Evolutionary conservation across 2,113 vertebrate species (phyloP).

Genomic region (Pollimyrus isidori): DNA sequence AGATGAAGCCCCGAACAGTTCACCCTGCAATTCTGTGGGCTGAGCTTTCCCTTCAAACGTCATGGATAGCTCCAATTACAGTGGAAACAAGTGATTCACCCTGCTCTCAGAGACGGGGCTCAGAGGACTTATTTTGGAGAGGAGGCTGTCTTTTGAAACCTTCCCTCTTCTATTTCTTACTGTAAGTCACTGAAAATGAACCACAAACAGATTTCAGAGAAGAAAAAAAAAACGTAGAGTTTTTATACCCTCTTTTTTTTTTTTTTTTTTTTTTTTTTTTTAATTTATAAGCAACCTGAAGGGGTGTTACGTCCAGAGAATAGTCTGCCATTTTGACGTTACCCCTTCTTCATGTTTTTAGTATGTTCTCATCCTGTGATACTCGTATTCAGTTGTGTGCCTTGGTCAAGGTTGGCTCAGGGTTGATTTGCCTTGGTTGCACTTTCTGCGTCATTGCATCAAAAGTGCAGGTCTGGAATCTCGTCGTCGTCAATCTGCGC

Average conservation of each 20-base stretch:
- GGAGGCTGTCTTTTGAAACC: neutral
- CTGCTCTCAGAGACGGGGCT: neutral
- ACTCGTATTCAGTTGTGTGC: neutral
- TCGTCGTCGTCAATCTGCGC: neutral
- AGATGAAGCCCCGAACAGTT: constrained; percentile 23
- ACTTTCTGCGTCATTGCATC: neutral
- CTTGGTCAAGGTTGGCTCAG: neutral
- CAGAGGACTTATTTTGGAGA: neutral
- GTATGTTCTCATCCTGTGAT: neutral
- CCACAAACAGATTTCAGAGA: neutral
- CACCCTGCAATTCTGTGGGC: constrained; percentile 40
- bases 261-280: neutral
- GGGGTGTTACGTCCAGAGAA: neutral
- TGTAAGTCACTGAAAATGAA: neutral
- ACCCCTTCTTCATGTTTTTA: neutral
- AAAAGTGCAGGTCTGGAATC: neutral
- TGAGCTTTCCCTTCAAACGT: constrained; percentile 24
- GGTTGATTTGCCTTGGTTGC: neutral
- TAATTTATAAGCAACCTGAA: neutral
- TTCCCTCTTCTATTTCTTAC: neutral
- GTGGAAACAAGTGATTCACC: neutral
- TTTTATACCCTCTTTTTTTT: neutral
- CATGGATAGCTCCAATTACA: neutral
- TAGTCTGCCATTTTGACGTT: neutral
- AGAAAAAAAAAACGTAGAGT: neutral